Evolutionary conservation across 92 coral and sea anemone genomes (phyloP).

Genomic region (Palythoa caribaeorum): DNA sequence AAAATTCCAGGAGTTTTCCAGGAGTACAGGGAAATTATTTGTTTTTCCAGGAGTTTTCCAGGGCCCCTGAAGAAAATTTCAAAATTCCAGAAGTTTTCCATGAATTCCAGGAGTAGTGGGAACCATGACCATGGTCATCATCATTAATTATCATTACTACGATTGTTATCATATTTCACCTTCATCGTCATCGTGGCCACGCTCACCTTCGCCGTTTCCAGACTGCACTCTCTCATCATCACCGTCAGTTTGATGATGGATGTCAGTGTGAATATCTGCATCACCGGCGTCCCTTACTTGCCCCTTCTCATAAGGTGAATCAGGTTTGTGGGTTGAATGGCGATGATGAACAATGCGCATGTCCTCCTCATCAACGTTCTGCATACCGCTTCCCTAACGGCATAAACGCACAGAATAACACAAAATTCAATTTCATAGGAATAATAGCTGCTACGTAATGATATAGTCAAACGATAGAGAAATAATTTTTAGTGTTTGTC

Average conservation of each 20-base stretch:
- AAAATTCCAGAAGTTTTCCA: too few relatives aligned
- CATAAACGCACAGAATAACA: neutral
- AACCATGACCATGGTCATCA: neutral
- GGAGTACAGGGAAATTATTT: too few relatives aligned
- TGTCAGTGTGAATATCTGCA: constrained; percentile 14
- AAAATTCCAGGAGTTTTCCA: too few relatives aligned
- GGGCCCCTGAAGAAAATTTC: too few relatives aligned
- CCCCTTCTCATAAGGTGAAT: neutral
- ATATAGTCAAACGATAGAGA: too few relatives aligned
- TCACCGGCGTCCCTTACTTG: neutral
- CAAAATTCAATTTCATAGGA: too few relatives aligned
- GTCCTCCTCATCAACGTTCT: constrained; percentile 25
- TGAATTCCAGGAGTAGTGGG: too few relatives aligned
- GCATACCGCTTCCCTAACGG: constrained; percentile 10
- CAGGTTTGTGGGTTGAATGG: neutral
- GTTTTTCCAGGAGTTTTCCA: too few relatives aligned
- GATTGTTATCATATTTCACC: neutral
- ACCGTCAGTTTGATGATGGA: constrained; percentile 17
- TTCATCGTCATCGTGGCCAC: neutral
- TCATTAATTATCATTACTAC: neutral
- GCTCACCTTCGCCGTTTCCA: neutral
- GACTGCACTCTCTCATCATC: neutral
- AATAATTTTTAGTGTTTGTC: too few relatives aligned
- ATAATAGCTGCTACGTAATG: too few relatives aligned
- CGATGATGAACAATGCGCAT: constrained; percentile 30